These are phyloP conservation scores for Isaurus tuberculatus DNA, from an alignment of 92 coral and sea anemone species.

Conservation along the genomic window DNA sequence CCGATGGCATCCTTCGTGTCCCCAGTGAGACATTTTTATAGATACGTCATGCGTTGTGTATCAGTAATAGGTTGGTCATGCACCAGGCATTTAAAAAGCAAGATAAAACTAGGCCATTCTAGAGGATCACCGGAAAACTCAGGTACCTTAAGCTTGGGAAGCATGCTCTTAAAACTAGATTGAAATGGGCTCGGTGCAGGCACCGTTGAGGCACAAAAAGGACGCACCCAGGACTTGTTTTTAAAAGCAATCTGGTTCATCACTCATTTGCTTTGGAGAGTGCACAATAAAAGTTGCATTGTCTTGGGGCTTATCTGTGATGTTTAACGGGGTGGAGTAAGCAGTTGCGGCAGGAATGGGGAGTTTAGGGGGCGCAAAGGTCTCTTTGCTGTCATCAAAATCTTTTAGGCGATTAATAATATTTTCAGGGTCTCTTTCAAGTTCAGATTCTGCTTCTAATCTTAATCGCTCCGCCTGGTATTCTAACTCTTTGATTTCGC, in stretches of 20 bases:
- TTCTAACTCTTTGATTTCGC: constrained; percentile 26
- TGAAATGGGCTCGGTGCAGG: background rate
- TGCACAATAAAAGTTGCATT: background rate
- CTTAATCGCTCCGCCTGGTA: constrained; percentile 57
- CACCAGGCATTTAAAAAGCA: constrained; percentile 52
- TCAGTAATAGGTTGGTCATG: constrained; percentile 70
- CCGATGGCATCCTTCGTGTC: constrained; percentile 61
- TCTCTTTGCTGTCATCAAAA: background rate
- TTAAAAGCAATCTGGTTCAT: background rate
- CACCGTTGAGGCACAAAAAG: constrained; percentile 14
- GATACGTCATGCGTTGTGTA: constrained; percentile 59
- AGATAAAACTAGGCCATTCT: constrained; percentile 56
- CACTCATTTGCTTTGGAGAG: background rate
- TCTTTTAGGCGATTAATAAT: constrained; percentile 39
- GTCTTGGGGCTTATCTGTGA: background rate
- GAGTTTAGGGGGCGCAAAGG: background rate
- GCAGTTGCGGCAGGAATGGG: background rate
- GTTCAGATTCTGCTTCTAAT: background rate
- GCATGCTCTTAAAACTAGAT: constrained; percentile 16
- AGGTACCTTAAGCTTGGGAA: constrained; percentile 45
- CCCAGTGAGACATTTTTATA: constrained; percentile 48
- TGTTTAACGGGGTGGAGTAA: background rate
- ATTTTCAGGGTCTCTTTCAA: background rate
- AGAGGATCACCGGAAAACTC: constrained; percentile 52
- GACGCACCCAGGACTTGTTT: constrained; percentile 21